Percentiles rank a stretch among this genome's conserved stretches.
phyloP scores from a whole-genome alignment of 2,888 invertebrate species.

The Drosophila rubida region DNA sequence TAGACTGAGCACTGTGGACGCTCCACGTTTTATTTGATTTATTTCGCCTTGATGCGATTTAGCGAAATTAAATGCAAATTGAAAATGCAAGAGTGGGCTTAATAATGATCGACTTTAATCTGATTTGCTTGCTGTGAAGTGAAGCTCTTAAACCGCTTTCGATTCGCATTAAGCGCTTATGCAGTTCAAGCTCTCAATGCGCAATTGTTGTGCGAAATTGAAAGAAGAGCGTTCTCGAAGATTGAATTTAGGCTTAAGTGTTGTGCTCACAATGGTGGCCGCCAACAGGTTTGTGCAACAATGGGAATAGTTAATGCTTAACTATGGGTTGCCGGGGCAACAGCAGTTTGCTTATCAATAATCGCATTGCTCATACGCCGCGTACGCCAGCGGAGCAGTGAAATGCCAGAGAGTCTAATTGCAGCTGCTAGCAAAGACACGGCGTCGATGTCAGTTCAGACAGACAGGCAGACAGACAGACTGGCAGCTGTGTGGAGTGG shows the following conservation, averaged over 20 bases:
- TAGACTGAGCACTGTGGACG: too few relatives aligned
- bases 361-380: constrained; percentile 10
- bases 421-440: constrained; percentile 9
- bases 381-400: not conserved
- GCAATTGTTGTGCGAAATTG: too few relatives aligned
- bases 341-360: not conserved
- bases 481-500: not conserved
- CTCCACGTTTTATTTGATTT: too few relatives aligned
- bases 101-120: not conserved
- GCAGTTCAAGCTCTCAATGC: too few relatives aligned
- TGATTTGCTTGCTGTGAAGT: not conserved
- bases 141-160: not conserved
- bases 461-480: not conserved
- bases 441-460: constrained; percentile 4
- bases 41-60: too few relatives aligned
- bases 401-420: constrained; percentile 48
- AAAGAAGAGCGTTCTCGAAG: too few relatives aligned
- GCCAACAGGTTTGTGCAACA: too few relatives aligned
- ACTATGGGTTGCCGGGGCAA: not conserved
- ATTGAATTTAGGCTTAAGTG: too few relatives aligned
- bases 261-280: too few relatives aligned
- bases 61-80: too few relatives aligned
- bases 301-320: too few relatives aligned
- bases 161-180: not conserved
- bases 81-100: too few relatives aligned